These are phyloP conservation scores for Scaptomyza polygonia DNA, from an alignment of 2,888 invertebrate species.

Conservation along the genomic window DNA sequence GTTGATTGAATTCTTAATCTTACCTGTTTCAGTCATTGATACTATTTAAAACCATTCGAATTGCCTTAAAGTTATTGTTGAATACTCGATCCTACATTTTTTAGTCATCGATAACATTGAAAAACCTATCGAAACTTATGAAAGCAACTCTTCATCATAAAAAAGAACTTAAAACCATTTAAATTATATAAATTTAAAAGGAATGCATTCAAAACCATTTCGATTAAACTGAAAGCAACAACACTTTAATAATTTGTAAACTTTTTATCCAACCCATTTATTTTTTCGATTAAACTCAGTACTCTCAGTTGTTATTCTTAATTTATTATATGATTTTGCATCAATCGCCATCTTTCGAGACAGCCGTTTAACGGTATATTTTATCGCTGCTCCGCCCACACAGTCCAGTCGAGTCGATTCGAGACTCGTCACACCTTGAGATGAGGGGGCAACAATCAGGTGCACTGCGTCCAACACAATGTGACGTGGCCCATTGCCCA, in stretches of 20 bases:
- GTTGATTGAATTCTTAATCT: too few relatives aligned
- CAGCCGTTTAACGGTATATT: constrained; percentile 5
- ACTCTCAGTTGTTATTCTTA: neutral
- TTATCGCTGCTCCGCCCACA: constrained; percentile 13
- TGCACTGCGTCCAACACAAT: constrained; percentile 1
- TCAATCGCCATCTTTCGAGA: neutral
- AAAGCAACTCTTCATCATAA: too few relatives aligned
- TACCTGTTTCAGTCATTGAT: too few relatives aligned
- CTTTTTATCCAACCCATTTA: neutral
- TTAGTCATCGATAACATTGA: too few relatives aligned
- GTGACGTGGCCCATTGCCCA: constrained; percentile 1
- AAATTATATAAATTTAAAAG: neutral
- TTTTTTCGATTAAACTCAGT: too few relatives aligned
- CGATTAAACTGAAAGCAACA: neutral
- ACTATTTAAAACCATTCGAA: too few relatives aligned
- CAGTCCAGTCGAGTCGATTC: neutral
- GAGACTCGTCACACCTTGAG: neutral
- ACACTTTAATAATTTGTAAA: neutral
- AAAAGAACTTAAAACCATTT: too few relatives aligned
- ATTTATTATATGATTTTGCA: neutral
- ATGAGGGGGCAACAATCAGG: neutral
- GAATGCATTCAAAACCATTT: too few relatives aligned
- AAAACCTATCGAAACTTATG: too few relatives aligned
- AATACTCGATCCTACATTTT: too few relatives aligned
- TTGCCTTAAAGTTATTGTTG: too few relatives aligned